These are phyloP conservation scores for Seriola quinqueradiata DNA, from an alignment of 2,113 vertebrate genomes.

Conservation along the genomic window DNA sequence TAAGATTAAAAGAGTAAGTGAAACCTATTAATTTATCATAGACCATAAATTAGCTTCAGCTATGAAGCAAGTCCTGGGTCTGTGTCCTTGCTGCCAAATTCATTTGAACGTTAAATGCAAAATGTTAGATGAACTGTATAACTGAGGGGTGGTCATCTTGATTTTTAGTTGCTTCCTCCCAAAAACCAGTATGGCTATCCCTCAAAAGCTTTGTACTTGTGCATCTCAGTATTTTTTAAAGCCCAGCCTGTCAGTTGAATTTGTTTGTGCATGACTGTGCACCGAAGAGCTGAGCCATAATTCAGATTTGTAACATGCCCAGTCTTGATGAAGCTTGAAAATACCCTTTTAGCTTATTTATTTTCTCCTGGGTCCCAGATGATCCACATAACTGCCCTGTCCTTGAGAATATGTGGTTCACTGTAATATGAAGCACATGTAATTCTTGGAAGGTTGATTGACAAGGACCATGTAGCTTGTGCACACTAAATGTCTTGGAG, in stretches of 20 bases:
- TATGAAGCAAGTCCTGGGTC: neutral
- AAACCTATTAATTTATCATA: neutral
- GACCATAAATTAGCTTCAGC: neutral
- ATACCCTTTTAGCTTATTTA: neutral
- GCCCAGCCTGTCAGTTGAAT: neutral
- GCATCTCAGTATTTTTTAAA: neutral
- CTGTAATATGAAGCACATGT: neutral
- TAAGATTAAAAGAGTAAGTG: neutral
- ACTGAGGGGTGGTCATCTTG: neutral
- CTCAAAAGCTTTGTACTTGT: neutral
- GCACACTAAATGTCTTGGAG: neutral
- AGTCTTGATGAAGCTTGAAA: constrained; percentile 51
- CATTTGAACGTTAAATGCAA: neutral
- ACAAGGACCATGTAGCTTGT: neutral
- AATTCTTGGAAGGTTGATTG: constrained; percentile 7
- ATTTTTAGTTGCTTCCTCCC: neutral
- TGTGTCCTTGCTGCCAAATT: neutral
- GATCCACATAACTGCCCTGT: neutral
- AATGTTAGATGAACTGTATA: neutral
- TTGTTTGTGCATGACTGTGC: constrained; percentile 21
- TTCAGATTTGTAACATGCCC: constrained; percentile 41
- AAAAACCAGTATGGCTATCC: neutral
- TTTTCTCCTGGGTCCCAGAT: neutral
- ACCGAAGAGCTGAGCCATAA: constrained; percentile 13
- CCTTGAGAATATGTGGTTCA: neutral